Evolutionary conservation across 1,140 invertebrate genomes (phyloP).

Genomic region (Brachionus calyciflorus): DNA sequence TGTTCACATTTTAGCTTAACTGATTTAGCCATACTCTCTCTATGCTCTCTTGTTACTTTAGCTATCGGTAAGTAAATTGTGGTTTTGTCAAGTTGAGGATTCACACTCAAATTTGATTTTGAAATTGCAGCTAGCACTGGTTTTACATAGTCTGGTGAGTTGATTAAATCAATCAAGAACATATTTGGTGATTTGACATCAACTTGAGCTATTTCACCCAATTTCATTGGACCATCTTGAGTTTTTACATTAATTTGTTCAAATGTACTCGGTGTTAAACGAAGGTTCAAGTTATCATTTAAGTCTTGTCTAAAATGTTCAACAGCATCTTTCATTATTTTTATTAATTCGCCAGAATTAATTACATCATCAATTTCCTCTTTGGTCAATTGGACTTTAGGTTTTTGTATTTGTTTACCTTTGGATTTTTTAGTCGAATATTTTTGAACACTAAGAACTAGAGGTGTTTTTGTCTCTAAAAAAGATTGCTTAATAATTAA

Average conservation of each 20-base stretch:
- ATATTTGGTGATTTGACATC: constrained; percentile 79
- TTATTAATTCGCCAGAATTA: constrained; percentile 69
- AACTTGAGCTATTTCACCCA: constrained; percentile 85
- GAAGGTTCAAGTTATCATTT: constrained; percentile 68
- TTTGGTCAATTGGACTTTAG: constrained; percentile 70
- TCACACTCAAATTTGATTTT: constrained; percentile 81
- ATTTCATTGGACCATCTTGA: constrained; percentile 74
- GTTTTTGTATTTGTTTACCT: constrained; percentile 59
- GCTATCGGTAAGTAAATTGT: constrained; percentile 80
- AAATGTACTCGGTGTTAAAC: constrained; percentile 55
- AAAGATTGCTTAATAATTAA: too few species aligned
- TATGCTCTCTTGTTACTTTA: constrained; percentile 85
- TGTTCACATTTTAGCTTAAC: constrained; percentile 78
- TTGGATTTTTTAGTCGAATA: constrained; percentile 26
- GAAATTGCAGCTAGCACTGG: constrained; percentile 71
- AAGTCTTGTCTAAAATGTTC: constrained; percentile 74
- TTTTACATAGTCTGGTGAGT: constrained; percentile 75
- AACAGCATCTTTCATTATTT: constrained; percentile 67
- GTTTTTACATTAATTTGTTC: constrained; percentile 62
- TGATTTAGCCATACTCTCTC: constrained; percentile 79
- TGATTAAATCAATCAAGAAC: constrained; percentile 74
- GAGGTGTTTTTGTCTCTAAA: too few species aligned
- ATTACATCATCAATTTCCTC: constrained; percentile 70
- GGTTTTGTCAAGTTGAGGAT: constrained; percentile 89
- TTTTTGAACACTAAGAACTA: too few species aligned